These are phyloP conservation scores for Thaumatotibia leucotreta DNA, from an alignment of 1,140 invertebrate species.

Conservation along the genomic window DNA sequence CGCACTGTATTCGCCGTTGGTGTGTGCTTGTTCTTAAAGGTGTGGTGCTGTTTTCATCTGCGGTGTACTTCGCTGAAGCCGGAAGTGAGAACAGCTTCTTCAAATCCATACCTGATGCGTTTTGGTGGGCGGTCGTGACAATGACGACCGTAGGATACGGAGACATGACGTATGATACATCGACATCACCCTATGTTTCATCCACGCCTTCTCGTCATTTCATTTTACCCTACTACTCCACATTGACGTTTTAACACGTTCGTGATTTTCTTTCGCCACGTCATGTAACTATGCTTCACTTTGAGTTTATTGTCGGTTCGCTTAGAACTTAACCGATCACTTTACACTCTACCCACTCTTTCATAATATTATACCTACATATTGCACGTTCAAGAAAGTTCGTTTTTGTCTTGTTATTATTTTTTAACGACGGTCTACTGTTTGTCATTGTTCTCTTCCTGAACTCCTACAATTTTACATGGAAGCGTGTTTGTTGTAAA, in stretches of 20 bases:
- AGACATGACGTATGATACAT: conserved; percentile 97
- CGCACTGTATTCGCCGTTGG: conserved; percentile 73
- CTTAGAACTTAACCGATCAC: conserved; percentile 58
- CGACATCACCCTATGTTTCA: conserved; percentile 64
- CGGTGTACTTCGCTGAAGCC: conserved; percentile 99
- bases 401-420: conserved; percentile 48
- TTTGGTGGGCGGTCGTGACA: conserved; percentile 99
- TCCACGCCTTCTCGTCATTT: conserved; percentile 66
- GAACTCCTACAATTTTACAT: conserved; percentile 63
- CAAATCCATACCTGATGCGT: conserved; percentile 98
- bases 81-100: conserved; percentile 98
- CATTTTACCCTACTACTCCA: conserved; percentile 58
- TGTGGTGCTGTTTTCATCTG: conserved; percentile 99
- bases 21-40: conserved; percentile 85
- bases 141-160: conserved; percentile 99
- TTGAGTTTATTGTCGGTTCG: conserved; percentile 60
- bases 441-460: conserved; percentile 40
- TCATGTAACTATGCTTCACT: conserved; percentile 64
- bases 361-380: conserved; percentile 24
- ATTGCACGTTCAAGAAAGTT: conserved; percentile 53
- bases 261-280: conserved; percentile 60
- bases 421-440: conserved; percentile 31
- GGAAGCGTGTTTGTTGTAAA: conserved; percentile 49
- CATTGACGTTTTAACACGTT: conserved; percentile 60
- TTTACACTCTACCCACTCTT: conserved; percentile 45